A percentile compares a stretch with the other conserved stretches of the same genome.
These are phyloP conservation scores for Calidris pygmaea DNA, from an alignment of 2,113 vertebrate genomes.

Conservation along the genomic window DNA sequence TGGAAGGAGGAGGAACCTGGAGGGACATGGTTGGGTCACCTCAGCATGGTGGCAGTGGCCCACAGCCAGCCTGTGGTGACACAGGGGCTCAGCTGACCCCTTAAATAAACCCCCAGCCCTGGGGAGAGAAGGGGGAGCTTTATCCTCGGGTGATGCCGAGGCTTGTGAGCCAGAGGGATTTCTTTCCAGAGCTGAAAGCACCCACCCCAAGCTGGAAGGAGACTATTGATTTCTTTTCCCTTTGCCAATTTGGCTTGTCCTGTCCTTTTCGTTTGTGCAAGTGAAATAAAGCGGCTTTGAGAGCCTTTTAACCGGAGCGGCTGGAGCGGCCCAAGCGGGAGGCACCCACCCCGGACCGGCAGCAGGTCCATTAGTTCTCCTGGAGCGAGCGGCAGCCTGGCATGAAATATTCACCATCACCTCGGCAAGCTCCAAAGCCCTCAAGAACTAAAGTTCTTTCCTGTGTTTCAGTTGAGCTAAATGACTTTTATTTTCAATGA, in stretches of 20 bases:
- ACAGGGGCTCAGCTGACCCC: background rate
- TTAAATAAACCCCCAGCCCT: background rate
- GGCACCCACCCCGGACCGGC: background rate
- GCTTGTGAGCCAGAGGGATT: rapidly evolving
- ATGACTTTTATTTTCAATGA: background rate
- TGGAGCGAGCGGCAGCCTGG: background rate
- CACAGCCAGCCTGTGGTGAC: background rate
- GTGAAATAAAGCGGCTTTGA: background rate
- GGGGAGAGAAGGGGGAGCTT: too few species aligned
- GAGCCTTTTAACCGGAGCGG: background rate
- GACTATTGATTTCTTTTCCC: background rate
- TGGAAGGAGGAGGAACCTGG: background rate
- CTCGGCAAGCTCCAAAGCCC: background rate
- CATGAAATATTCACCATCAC: background rate
- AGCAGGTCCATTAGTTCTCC: background rate
- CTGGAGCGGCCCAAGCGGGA: background rate
- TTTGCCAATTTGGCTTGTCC: background rate
- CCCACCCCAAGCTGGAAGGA: background rate
- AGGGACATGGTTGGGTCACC: background rate
- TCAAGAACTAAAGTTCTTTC: background rate
- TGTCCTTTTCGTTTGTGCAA: background rate
- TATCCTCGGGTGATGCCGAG: rapidly evolving
- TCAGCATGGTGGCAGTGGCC: background rate
- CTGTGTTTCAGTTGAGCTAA: background rate
- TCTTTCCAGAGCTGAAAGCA: background rate